These are phyloP conservation scores for Julus scanicus DNA, from an alignment of 2,888 invertebrate genomes.

Conservation along the genomic window DNA sequence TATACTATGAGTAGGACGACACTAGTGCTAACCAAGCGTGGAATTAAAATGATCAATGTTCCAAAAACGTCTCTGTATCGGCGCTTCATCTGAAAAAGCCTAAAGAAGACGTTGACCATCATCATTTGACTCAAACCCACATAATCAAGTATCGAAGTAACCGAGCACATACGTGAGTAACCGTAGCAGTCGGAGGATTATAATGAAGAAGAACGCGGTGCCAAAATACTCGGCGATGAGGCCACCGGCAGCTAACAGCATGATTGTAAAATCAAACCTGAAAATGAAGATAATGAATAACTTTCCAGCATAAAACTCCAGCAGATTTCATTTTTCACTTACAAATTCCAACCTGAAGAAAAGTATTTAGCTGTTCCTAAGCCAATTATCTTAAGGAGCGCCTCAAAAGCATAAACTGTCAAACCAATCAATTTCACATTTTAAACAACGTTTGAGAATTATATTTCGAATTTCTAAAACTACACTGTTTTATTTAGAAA, in stretches of 20 bases:
- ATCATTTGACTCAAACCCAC: too few relatives aligned
- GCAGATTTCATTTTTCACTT: not conserved
- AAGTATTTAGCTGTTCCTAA: constrained; percentile 78
- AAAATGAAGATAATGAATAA: not conserved
- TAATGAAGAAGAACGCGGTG: constrained; percentile 77
- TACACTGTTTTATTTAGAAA: too few relatives aligned
- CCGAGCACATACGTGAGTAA: constrained; percentile 56
- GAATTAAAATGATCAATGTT: constrained; percentile 81
- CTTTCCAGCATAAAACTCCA: too few relatives aligned
- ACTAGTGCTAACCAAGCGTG: constrained; percentile 85
- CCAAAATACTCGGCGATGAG: constrained; percentile 74
- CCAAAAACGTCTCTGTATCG: constrained; percentile 86
- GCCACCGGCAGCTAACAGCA: constrained; percentile 70
- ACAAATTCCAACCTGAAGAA: constrained; percentile 83
- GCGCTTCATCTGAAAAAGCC: constrained; percentile 79
- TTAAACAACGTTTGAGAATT: too few relatives aligned
- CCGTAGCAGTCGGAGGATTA: constrained; percentile 77
- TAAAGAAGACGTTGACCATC: constrained; percentile 60
- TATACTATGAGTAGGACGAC: constrained; percentile 82
- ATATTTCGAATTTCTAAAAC: too few relatives aligned
- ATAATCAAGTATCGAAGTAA: too few relatives aligned
- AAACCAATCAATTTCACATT: too few relatives aligned
- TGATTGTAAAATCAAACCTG: constrained; percentile 61
- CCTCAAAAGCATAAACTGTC: constrained; percentile 83
- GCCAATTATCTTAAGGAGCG: constrained; percentile 77